phyloP scores from a whole-genome alignment of 2,888 invertebrate genomes.

The Acrobasis consociella region DNA sequence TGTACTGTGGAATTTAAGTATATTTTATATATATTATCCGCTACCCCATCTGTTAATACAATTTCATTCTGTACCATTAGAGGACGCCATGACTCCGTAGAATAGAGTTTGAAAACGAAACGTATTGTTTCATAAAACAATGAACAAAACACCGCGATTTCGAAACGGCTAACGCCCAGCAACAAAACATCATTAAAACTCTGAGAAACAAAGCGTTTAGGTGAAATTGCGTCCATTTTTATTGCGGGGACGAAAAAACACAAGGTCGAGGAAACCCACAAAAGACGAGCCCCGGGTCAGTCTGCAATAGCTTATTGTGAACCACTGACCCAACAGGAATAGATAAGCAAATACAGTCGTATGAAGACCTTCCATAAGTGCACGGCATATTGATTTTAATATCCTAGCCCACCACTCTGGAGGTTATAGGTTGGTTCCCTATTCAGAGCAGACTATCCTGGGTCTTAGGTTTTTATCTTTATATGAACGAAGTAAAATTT shows the following conservation, averaged over 20 bases:
- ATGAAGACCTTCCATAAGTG: too few species aligned
- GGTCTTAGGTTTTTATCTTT: neutral
- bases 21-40: too few species aligned
- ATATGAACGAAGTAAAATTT: neutral
- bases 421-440: too few species aligned
- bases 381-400: too few species aligned
- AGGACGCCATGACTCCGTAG: too few species aligned
- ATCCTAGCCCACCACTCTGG: too few species aligned
- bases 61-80: neutral
- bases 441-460: too few species aligned
- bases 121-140: neutral
- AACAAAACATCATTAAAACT: conserved; percentile 17
- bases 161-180: neutral
- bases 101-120: neutral
- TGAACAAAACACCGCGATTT: neutral
- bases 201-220: conserved; percentile 2
- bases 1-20: too few species aligned
- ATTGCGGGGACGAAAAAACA: conserved; percentile 9
- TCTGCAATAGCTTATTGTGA: conserved; percentile 11
- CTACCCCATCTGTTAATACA: too few species aligned
- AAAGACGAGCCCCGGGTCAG: conserved; percentile 13
- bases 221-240: conserved; percentile 13
- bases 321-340: neutral
- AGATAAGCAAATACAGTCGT: neutral
- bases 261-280: conserved; percentile 12